phyloP scores from a whole-genome alignment of 2,888 invertebrate genomes.

The Fragum fragum region DNA sequence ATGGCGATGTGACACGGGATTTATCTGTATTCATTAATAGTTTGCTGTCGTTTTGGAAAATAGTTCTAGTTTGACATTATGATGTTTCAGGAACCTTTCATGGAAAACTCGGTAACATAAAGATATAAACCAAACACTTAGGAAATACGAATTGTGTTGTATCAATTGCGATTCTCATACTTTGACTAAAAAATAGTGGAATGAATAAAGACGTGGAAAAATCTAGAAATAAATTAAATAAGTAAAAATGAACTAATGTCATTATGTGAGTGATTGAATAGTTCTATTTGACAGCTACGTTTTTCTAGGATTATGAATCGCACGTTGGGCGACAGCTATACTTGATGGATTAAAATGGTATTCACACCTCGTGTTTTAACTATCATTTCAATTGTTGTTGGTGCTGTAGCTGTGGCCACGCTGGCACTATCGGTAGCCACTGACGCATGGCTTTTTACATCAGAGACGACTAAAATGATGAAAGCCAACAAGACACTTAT shows the following conservation, averaged over 20 bases:
- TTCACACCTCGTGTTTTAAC: slow-evolving; percentile 70
- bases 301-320: too few relatives aligned
- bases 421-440: slow-evolving; percentile 82
- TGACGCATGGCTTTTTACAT: slow-evolving; percentile 83
- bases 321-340: too few relatives aligned
- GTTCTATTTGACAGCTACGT: too few relatives aligned
- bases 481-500: slow-evolving; percentile 61
- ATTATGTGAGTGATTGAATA: too few relatives aligned
- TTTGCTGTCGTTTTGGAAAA: background rate
- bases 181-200: too few relatives aligned
- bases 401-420: slow-evolving; percentile 79
- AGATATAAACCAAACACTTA: too few relatives aligned
- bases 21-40: background rate
- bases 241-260: too few relatives aligned
- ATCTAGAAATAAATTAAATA: too few relatives aligned
- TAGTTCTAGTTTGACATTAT: too few relatives aligned
- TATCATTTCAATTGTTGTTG: slow-evolving; percentile 79
- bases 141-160: too few relatives aligned
- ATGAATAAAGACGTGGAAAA: too few relatives aligned
- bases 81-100: background rate
- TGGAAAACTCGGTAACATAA: background rate
- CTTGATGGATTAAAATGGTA: slow-evolving; percentile 31
- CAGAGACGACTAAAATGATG: slow-evolving; percentile 61
- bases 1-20: background rate
- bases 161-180: too few relatives aligned